A percentile compares a stretch with the other conserved stretches of the same genome.
Conservation (phyloP, 2,888 invertebrate species). For the Eubasilissa splendida region DNA sequence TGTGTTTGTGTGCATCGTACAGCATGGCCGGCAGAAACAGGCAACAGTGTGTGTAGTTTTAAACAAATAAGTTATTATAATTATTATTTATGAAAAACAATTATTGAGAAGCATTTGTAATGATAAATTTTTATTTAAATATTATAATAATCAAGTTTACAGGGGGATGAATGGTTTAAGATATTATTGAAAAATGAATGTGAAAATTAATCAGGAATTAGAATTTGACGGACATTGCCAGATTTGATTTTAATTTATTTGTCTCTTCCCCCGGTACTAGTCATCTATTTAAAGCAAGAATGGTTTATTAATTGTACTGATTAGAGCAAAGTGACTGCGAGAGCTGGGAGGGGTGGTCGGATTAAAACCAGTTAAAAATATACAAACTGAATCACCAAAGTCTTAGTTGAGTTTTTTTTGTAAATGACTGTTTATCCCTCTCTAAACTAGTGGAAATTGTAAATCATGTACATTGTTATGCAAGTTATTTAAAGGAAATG, state of each 20-base stretch:
- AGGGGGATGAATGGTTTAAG: not conserved
- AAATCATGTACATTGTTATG: conserved; percentile 34
- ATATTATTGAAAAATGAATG: no score
- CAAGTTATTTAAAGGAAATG: conserved; percentile 28
- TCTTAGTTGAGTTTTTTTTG: no score
- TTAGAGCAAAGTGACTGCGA: no score
- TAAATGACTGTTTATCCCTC: not conserved
- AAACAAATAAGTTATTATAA: conserved; percentile 20
- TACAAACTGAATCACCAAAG: no score
- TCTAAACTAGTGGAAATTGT: conserved; percentile 18
- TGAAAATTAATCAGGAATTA: no score
- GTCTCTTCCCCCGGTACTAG: no score
- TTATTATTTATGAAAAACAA: conserved; percentile 27
- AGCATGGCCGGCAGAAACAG: not conserved
- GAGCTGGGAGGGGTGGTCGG: no score
- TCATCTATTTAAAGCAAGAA: no score
- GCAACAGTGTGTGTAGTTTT: not conserved
- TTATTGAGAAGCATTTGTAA: not conserved
- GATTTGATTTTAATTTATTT: no score
- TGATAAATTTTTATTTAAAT: conserved; percentile 21
- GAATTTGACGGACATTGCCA: no score
- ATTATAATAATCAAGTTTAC: conserved; percentile 14
- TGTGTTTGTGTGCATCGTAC: not conserved
- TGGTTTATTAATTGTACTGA: no score
- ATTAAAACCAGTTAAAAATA: no score